Evolutionary conservation across 2,888 invertebrate species (phyloP).

Genomic region (Cyclophora albipunctata): DNA sequence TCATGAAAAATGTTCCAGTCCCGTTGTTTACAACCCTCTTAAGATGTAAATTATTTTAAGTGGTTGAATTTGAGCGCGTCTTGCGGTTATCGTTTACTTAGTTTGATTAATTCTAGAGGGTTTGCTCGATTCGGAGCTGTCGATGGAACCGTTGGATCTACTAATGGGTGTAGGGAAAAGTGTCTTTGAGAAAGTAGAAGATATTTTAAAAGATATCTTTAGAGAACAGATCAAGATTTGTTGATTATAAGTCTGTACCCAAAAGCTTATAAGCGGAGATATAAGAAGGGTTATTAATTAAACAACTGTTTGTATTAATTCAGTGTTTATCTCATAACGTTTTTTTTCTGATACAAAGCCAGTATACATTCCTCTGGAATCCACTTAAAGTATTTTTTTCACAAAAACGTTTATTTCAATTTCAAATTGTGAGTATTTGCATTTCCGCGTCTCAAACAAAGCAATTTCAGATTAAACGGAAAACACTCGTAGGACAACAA

Average conservation of each 20-base stretch:
- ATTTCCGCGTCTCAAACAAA: conserved; percentile 23
- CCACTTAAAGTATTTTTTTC: too few relatives aligned
- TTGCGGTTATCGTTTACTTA: conserved; percentile 60
- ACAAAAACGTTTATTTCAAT: conserved; percentile 1
- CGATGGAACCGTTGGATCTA: background rate
- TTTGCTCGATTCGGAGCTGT: conserved; percentile 17
- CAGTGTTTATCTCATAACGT: too few relatives aligned
- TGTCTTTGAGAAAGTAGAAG: too few relatives aligned
- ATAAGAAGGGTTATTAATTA: too few relatives aligned
- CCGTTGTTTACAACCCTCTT: conserved; percentile 51
- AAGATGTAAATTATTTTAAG: conserved; percentile 69
- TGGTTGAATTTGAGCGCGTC: conserved; percentile 53
- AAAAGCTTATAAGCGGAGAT: too few relatives aligned
- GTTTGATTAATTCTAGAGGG: conserved; percentile 50
- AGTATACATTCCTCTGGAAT: too few relatives aligned
- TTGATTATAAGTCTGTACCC: too few relatives aligned
- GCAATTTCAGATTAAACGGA: conserved; percentile 26
- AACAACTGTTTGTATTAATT: too few relatives aligned
- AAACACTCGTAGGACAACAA: conserved; percentile 26
- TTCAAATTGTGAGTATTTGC: conserved; percentile 8
- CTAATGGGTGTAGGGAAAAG: too few relatives aligned
- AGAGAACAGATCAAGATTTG: too few relatives aligned
- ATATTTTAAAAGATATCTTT: too few relatives aligned
- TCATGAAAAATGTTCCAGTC: conserved; percentile 70
- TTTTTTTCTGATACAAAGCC: too few relatives aligned